These are phyloP conservation scores for Enteromius treurensis DNA, from an alignment of 2,797 vertebrate genomes.

Conservation along the genomic window DNA sequence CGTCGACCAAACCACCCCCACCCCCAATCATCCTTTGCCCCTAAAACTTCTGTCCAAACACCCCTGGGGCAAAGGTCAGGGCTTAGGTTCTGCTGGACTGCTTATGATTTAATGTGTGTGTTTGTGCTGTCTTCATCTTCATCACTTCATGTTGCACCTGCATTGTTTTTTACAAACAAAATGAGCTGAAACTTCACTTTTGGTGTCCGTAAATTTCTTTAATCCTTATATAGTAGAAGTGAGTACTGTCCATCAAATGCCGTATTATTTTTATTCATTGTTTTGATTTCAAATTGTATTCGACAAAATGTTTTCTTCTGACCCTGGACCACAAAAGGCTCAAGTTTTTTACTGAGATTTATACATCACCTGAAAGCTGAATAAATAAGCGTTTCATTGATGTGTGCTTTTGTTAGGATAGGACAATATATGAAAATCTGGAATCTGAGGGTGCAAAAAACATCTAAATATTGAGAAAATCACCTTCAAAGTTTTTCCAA, in stretches of 20 bases:
- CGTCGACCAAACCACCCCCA: constrained; percentile 67
- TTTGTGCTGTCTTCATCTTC: constrained; percentile 30
- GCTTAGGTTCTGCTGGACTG: constrained; percentile 53
- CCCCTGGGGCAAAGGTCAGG: constrained; percentile 54
- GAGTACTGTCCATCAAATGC: background rate
- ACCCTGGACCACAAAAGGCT: background rate
- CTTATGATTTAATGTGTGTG: constrained; percentile 18
- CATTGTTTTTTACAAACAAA: background rate
- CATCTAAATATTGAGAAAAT: background rate
- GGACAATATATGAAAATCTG: too few relatives aligned
- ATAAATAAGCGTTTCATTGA: too few relatives aligned
- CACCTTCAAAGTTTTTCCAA: background rate
- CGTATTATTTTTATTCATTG: background rate
- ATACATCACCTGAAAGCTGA: too few relatives aligned
- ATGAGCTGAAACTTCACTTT: background rate
- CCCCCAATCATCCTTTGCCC: constrained; percentile 44
- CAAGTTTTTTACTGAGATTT: background rate
- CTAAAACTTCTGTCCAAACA: constrained; percentile 33
- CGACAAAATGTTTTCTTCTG: background rate
- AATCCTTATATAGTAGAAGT: background rate
- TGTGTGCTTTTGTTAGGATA: too few relatives aligned
- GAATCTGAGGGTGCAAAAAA: too few relatives aligned
- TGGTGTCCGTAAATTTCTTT: background rate
- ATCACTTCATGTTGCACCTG: constrained; percentile 11
- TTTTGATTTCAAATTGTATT: background rate